Evolutionary conservation across 2,113 vertebrate genomes (phyloP), one percentile per base, ranked within the genome.

Genomic region (Bos indicus): DNA sequence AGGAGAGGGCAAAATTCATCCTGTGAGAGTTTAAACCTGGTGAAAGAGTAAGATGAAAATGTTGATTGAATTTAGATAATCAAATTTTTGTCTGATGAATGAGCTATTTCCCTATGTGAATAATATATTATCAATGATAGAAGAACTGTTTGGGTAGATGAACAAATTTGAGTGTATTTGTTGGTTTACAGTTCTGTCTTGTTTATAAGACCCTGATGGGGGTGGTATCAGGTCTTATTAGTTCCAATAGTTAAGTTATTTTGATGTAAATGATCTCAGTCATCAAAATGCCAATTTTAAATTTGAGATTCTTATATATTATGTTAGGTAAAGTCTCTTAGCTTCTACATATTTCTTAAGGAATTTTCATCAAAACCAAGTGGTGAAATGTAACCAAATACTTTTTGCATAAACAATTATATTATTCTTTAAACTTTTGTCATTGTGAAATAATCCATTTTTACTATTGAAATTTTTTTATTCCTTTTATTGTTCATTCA

Each of bases 161-260:
- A 87, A 71, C 25, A 97, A 52, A 90, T 30, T 51, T 51, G 25
- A 57, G 78, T 84, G 25, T 78, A 82, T 78, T 64, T 89, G 62
- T 91, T 71, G 71, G 36, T 87, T 91, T 78, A 67, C 5, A 89
- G 17, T 90, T 96, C 14, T 74, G 26, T 93, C 19, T 92, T 62
- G 36, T 87, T 87, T 48, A 80, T 36, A 62, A 48, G 88, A 95
- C 19, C 91, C 36, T 90, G 25, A 33, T 97, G 48, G 64, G n/a
- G 40, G 7, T 80, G 36, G 46, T 81, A 25, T 88, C 57, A 77
- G 21, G 77, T 81, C 40, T 87, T 95, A 43, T 87, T 95, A 51
- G 48, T 57, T 8, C 5, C n/a, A 82, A 43, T 93, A 96, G 91
- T 84, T 94, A 97, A 93, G 94, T 98, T 90, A 95, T 96, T 91